Evolutionary conservation across 2,113 vertebrate species (phyloP).

Genomic region (Bubo blakistoni): DNA sequence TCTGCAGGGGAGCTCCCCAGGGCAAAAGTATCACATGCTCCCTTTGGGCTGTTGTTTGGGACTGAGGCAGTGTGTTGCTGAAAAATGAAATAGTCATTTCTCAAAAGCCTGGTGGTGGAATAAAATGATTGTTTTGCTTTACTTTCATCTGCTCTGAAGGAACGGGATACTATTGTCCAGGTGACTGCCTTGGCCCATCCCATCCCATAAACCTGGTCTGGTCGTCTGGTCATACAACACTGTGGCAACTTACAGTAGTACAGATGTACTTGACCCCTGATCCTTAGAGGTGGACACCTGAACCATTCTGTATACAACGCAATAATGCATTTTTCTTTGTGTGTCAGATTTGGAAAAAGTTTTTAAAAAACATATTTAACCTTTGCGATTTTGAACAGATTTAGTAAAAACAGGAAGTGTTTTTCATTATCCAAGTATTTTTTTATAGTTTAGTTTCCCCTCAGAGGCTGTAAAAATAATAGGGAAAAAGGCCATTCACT

Average conservation of each 20-base stretch:
- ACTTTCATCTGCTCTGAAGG: neutral
- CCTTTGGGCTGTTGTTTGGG: rapidly evolving
- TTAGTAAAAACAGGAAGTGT: neutral
- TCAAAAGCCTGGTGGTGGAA: neutral
- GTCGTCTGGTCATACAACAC: neutral
- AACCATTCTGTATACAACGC: neutral
- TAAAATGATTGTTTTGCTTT: neutral
- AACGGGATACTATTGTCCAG: neutral
- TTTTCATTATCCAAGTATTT: neutral
- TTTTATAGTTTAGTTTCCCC: neutral
- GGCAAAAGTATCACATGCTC: rapidly evolving
- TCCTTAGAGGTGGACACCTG: neutral
- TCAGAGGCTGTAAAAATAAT: neutral
- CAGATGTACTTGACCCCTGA: too few relatives aligned
- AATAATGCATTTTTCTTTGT: neutral
- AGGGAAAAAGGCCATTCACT: neutral
- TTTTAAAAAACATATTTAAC: neutral
- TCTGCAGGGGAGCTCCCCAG: neutral
- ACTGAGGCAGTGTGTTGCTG: rapidly evolving
- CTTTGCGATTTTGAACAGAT: neutral
- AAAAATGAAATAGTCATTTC: rapidly evolving
- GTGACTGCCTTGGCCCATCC: neutral
- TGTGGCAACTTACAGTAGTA: rapidly evolving
- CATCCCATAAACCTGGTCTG: neutral
- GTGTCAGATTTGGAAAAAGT: neutral